Evolutionary conservation across 2,797 vertebrate species (phyloP).

Genomic region (Hydrocynus forskahlii): DNA sequence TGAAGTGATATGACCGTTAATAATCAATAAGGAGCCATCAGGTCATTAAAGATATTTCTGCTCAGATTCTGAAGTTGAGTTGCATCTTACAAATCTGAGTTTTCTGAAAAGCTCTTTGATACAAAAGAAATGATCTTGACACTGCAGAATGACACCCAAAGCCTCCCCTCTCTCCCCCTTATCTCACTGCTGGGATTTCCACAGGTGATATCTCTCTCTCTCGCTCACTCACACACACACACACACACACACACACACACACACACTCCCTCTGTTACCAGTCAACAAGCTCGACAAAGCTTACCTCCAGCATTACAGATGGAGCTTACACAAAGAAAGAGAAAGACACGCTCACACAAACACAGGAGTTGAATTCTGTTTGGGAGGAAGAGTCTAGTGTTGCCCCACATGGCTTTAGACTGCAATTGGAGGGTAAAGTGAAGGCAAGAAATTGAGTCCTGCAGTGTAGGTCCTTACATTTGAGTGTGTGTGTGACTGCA

Average conservation of each 20-base stretch:
- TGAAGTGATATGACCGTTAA: constrained; percentile 64
- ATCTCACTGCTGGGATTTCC: constrained; percentile 34
- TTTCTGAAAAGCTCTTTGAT: constrained; percentile 40
- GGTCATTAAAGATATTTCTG: constrained; percentile 40
- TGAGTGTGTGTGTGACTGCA: constrained; percentile 61
- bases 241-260: constrained; percentile 18
- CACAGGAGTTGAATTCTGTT: constrained; percentile 22
- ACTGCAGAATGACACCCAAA: constrained; percentile 43
- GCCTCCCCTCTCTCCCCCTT: constrained; percentile 9
- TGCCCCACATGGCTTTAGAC: constrained; percentile 34
- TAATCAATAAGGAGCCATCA: constrained; percentile 55
- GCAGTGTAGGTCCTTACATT: constrained; percentile 53
- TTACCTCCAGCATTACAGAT: constrained; percentile 33
- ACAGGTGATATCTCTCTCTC: constrained; percentile 15
- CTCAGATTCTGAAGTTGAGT: constrained; percentile 36
- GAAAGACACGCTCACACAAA: constrained; percentile 36
- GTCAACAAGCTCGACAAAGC: constrained; percentile 50
- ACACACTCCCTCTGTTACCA: constrained; percentile 32
- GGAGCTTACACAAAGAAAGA: constrained; percentile 34
- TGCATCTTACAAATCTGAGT: constrained; percentile 47
- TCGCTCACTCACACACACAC: not conserved
- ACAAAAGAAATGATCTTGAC: constrained; percentile 42
- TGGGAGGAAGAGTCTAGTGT: constrained; percentile 41
- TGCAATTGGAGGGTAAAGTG: constrained; percentile 50
- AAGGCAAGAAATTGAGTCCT: constrained; percentile 57